These are phyloP conservation scores for Clarias macrocephalus DNA, from an alignment of 2,113 vertebrate species.

Conservation along the genomic window DNA sequence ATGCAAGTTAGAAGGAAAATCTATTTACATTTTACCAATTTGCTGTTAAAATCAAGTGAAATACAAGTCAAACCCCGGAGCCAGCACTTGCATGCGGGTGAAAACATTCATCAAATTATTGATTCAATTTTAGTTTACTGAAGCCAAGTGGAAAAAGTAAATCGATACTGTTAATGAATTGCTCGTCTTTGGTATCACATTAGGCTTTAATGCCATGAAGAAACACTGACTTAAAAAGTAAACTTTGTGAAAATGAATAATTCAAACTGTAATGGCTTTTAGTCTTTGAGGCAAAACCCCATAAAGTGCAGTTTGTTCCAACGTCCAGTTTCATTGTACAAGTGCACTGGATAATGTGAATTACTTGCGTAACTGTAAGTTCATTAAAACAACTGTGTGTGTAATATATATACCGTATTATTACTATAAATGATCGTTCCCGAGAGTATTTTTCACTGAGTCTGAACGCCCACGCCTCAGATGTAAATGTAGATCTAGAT, in stretches of 20 bases:
- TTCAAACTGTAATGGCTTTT: not conserved
- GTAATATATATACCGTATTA: not conserved
- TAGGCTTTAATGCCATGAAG: not conserved
- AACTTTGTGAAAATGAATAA: not conserved
- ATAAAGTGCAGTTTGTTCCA: not conserved
- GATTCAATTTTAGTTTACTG: not conserved
- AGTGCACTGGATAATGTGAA: not conserved
- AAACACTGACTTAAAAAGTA: not conserved
- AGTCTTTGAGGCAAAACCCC: not conserved
- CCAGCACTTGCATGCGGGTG: not conserved
- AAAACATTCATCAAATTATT: not conserved
- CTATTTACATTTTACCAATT: not conserved
- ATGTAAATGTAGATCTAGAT: not conserved
- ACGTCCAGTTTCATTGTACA: not conserved
- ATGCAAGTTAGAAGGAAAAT: not conserved
- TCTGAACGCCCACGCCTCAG: not conserved
- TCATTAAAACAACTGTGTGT: not conserved
- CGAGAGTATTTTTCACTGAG: no score
- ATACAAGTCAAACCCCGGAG: not conserved
- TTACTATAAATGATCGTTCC: not conserved
- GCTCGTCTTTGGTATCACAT: not conserved
- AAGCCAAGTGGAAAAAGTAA: not conserved
- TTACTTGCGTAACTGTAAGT: not conserved
- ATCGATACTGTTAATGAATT: not conserved
- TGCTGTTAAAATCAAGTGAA: not conserved